Evolutionary conservation across 1,140 invertebrate genomes (phyloP), one percentile per base, ranked within the genome.

Genomic region (Drosophila repletoides): DNA sequence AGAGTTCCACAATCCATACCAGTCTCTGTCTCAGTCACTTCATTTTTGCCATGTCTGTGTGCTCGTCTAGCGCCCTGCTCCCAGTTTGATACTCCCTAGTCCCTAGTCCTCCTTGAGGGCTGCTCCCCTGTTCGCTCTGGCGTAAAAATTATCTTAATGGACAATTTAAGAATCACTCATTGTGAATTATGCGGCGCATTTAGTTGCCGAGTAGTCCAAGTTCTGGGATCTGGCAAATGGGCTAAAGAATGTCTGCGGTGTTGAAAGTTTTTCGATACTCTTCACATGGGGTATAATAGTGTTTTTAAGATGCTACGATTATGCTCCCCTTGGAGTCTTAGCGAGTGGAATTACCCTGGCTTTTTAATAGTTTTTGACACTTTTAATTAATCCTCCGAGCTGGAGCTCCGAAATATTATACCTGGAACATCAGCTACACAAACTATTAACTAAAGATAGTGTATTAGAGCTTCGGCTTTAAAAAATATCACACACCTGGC

Each of bases 111-210:
- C n/a, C n/a, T n/a, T n/a, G n/a, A n/a, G n/a, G 26, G 26, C n/a
- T 31, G 43, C 43, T 26, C 21, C 60, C 40, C 53, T 49, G 56
- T 68, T 52, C 79, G 75, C 48, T 84, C 66, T 79, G 66, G 76
- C 80, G 77, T 84, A 84, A 84, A 84, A 84, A 86, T 86, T 80
- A 86, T 86, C 80, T 84, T 84, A 84, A 84, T 84, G 80, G 80
- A 84, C 80, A 84, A 84, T 84, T 84, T 84, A 84, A 86, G 80
- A 84, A 84, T 84, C 80, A 84, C 80, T 84, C 80, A 84, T 86
- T 84, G 80, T 84, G 80, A 84, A 84, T 84, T 84, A 84, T 84
- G 80, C 80, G 80, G 71, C 70, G 80, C 80, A 84, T 84, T 84
- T 84, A 84, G 71, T 77, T 70, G 79, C 66, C 71, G 75, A 75